These are phyloP conservation scores for Porites lutea DNA, from an alignment of 64 coral and sea anemone genomes.

Conservation along the genomic window DNA sequence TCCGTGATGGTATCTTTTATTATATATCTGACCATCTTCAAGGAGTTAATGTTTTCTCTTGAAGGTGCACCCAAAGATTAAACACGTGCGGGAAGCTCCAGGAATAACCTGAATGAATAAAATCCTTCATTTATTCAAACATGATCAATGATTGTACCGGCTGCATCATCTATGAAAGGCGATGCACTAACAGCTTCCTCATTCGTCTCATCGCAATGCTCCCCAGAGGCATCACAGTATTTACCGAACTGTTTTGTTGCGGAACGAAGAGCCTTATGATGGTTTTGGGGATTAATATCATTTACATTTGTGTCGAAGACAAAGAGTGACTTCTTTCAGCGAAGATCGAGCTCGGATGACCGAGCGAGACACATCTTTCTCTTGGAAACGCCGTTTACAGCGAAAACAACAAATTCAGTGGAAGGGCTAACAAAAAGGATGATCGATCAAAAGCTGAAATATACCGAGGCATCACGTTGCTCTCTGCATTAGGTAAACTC, in stretches of 20 bases:
- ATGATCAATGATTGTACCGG: background rate
- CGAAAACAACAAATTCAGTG: no score
- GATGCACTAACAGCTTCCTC: slow-evolving; percentile 22
- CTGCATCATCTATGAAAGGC: slow-evolving; percentile 2
- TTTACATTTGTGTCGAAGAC: slow-evolving; percentile 39
- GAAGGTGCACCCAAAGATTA: slow-evolving; percentile 1
- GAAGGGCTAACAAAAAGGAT: no score
- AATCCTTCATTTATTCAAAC: no score
- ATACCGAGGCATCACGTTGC: no score
- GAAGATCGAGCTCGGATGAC: slow-evolving; percentile 32
- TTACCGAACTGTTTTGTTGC: slow-evolving; percentile 35
- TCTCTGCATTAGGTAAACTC: no score
- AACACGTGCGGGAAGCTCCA: slow-evolving; percentile 6
- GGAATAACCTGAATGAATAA: background rate
- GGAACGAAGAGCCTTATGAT: slow-evolving; percentile 30
- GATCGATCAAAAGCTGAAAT: no score
- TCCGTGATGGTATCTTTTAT: background rate
- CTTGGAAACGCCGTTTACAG: slow-evolving; percentile 6
- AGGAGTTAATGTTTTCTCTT: slow-evolving; percentile 16
- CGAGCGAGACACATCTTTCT: slow-evolving; percentile 30
- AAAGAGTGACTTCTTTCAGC: slow-evolving; percentile 42
- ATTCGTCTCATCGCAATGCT: slow-evolving; percentile 26
- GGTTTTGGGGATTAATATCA: slow-evolving; percentile 12
- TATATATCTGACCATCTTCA: background rate
- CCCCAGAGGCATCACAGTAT: slow-evolving; percentile 27